A percentile compares a stretch with the other conserved stretches of the same genome.
Conservation (phyloP, 2,888 invertebrate genomes). For the Aplocera efformata region DNA sequence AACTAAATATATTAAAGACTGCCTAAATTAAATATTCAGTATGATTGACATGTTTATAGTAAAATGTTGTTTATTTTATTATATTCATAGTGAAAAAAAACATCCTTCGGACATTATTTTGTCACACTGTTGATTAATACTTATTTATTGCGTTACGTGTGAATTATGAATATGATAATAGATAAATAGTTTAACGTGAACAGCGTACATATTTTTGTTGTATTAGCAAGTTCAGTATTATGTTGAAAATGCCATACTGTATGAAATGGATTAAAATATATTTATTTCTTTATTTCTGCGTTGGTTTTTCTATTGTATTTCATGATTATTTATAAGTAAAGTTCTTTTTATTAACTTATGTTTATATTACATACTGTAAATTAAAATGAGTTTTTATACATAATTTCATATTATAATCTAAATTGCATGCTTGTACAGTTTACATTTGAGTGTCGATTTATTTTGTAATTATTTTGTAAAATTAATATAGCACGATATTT, state of each 20-base stretch:
- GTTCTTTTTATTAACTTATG: slow-evolving; percentile 45
- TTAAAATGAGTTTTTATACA: slow-evolving; percentile 60
- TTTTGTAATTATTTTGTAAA: slow-evolving; percentile 80
- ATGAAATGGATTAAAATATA: slow-evolving; percentile 67
- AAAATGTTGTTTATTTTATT: slow-evolving; percentile 50
- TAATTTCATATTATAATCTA: slow-evolving; percentile 56
- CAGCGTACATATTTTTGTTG: slow-evolving; percentile 72
- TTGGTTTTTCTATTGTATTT: slow-evolving; percentile 58
- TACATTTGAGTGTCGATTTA: slow-evolving; percentile 73
- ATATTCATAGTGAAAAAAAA: slow-evolving; percentile 23
- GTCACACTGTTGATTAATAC: slow-evolving; percentile 41
- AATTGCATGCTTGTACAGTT: slow-evolving; percentile 76
- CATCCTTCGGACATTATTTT: slow-evolving; percentile 32
- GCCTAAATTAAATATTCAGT: slow-evolving; percentile 77
- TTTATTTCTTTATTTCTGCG: slow-evolving; percentile 53
- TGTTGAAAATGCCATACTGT: slow-evolving; percentile 75
- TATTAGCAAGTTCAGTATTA: slow-evolving; percentile 79
- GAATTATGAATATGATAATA: slow-evolving; percentile 11
- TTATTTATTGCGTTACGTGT: slow-evolving; percentile 23
- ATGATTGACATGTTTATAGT: slow-evolving; percentile 63
- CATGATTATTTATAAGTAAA: slow-evolving; percentile 56
- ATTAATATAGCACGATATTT: slow-evolving; percentile 81
- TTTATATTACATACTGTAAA: slow-evolving; percentile 67
- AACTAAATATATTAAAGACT: slow-evolving; percentile 75
- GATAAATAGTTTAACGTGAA: slow-evolving; percentile 36